phyloP scores from a whole-genome alignment of 2,888 invertebrate species.

The Drymonia ruficornis region DNA sequence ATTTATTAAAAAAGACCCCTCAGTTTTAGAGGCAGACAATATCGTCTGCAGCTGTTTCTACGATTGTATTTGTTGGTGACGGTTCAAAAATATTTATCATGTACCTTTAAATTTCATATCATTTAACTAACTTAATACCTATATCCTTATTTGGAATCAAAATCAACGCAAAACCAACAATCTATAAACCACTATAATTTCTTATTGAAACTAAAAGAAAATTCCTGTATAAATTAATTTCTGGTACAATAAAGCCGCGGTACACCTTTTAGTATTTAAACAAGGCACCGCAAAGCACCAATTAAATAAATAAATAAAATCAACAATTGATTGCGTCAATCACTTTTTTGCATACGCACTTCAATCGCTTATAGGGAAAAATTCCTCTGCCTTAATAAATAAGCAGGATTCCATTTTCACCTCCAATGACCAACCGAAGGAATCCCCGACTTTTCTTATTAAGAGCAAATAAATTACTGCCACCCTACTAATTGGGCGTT shows the following conservation, averaged over 20 bases:
- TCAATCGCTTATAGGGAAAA: slow-evolving; percentile 8
- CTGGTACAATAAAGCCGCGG: too few relatives aligned
- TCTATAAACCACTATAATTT: too few relatives aligned
- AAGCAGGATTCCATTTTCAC: slow-evolving; percentile 31
- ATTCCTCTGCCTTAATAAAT: slow-evolving; percentile 19
- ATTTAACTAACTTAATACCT: too few relatives aligned
- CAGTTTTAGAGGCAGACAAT: slow-evolving; percentile 13
- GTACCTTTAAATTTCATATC: background rate
- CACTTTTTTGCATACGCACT: slow-evolving; percentile 5
- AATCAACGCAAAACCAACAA: too few relatives aligned
- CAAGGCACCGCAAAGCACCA: background rate
- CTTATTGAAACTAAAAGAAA: too few relatives aligned
- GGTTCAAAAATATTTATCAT: too few relatives aligned
- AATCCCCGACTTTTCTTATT: slow-evolving; percentile 61
- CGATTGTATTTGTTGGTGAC: background rate
- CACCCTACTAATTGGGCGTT: slow-evolving; percentile 73
- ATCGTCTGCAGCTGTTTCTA: background rate
- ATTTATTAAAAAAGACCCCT: slow-evolving; percentile 49
- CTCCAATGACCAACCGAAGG: slow-evolving; percentile 36
- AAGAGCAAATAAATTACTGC: slow-evolving; percentile 75
- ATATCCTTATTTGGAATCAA: too few relatives aligned
- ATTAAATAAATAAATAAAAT: background rate
- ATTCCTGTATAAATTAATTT: too few relatives aligned
- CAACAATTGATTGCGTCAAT: background rate
- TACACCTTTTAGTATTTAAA: too few relatives aligned